Evolutionary conservation across 2,797 vertebrate species (phyloP), one percentile per base, ranked within the genome.

Genomic region (Tenualosa thibaudeaui): DNA sequence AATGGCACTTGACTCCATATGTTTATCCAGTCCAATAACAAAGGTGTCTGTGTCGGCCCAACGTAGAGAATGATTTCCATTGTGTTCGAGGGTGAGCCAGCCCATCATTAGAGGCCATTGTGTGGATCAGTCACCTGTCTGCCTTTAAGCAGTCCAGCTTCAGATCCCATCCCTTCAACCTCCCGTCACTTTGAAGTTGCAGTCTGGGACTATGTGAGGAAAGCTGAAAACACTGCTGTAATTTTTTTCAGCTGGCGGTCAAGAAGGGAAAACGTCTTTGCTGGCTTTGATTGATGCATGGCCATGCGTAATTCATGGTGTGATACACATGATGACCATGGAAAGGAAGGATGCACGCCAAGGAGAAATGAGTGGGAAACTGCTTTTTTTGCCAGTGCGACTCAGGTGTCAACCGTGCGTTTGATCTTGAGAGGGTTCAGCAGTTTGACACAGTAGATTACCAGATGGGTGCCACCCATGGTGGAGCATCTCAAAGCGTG

Each of bases 391-490:
- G 71, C 71, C 40, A 22, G 71, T 22, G 40, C 37, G 17, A 60
- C 84, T 62, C 56, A 53, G 22, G 78, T 50, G 43, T 81, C 75
- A 85, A 53, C 40, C 0, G 51, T n/a, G 51, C 50, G 54, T 56
- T 84, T 81, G 68, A 50, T 71, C 83, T 71, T 22, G 46, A 58
- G 40, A 62, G 43, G 75, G 84, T 85, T 85, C 53, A 51, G 40
- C 40, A 65, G 78, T n/a, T 85, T 81, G n/a, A 85, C 37, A 81
- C 43, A 53, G 46, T 17, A 56, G 22, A 43, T 85, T 85, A 43
- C 62, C 81, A 51, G 19, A 81, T 50, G 81, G 56, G 50, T 65
- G 84, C 84, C 84, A 85, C 84, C 84, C 84, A 85, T 81, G 84
- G 46, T 50, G 84, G 12, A 58, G 13, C 31, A 43, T 65, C 56